Evolutionary conservation across 1,140 invertebrate genomes (phyloP).

Genomic region (Aphelinus atriplicis): DNA sequence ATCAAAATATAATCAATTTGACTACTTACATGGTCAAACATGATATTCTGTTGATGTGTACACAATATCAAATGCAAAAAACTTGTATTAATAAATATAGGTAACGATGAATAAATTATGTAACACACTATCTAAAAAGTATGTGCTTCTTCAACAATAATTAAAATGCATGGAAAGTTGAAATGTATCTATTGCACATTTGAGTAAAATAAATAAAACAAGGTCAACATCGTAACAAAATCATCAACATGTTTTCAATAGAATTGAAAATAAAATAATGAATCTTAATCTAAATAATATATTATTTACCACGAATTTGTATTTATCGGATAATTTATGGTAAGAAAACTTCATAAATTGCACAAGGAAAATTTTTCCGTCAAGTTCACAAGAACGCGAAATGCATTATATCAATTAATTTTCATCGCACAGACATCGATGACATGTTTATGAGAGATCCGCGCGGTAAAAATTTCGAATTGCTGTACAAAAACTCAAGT

Average conservation of each 20-base stretch:
- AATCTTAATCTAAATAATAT: neutral
- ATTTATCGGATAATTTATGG: no score
- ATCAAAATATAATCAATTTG: neutral
- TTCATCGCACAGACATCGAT: neutral
- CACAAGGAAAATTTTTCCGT: constrained; percentile 1
- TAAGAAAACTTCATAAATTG: neutral
- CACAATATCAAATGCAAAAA: neutral
- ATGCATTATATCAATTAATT: constrained; percentile 17
- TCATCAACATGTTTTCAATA: neutral
- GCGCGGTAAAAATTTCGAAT: no score
- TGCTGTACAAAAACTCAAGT: no score
- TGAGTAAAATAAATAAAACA: neutral
- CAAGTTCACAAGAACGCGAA: neutral
- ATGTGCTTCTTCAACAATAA: neutral
- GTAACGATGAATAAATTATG: neutral
- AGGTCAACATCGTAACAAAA: neutral
- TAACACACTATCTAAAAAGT: neutral
- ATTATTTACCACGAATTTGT: neutral
- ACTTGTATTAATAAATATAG: neutral
- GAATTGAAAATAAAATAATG: neutral
- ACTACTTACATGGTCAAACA: no score
- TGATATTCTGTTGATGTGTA: neutral
- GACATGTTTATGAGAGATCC: no score
- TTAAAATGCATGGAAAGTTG: neutral
- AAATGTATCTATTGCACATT: neutral